Evolutionary conservation across 2,888 invertebrate genomes (phyloP), one percentile per base, ranked within the genome.

Genomic region (Drosophila robusta): DNA sequence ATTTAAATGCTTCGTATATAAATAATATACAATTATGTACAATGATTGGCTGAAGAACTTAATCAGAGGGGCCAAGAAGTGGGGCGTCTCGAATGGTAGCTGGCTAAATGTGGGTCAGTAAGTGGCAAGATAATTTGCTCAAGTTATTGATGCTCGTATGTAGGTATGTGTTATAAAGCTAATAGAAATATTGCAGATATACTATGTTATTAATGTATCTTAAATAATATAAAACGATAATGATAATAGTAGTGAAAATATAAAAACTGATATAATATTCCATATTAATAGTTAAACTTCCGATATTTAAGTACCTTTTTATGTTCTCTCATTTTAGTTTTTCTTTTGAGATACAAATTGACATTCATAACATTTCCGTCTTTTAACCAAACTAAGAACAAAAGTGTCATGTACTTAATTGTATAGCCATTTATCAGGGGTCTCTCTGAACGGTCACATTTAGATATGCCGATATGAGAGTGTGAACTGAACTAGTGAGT

Each of bases 21-120:
- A 75, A 57, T 66, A 68, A 70, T 62, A 57, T 26, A 60, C 36
- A 74, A 62, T 67, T 74, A 57, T 45, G 38, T 5, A 2, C 38
- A 41, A 16, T 38, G 50, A 26, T 41, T 38, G 52, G 46, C 32
- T 22, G n/a, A 12, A 9, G 29, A 9, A 29, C 9, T 29, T 29
- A 8, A 29, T 29, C 26, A 29, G 26, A 29, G 26, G 26, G 2
- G 26, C 22, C 29, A 38, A 47, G 70, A 52, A 24, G 18, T 58
- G 34, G 69, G 14, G 26, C 6, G 5, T 24, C 24, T 24, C 6
- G 5, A 24, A 24, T 5, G 4, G 24, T 24, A 24, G 24, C 24
- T 42, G 62, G 16, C 16, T 5, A 22, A 16, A 71, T 55, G 50
- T 51, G 32, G 69, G 72, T 63, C 50, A 18, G 18, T 18, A 18